A percentile compares a stretch with the other conserved stretches of the same genome.
phyloP scores from a whole-genome alignment of 2,113 vertebrate species.

The Proteles cristata region DNA sequence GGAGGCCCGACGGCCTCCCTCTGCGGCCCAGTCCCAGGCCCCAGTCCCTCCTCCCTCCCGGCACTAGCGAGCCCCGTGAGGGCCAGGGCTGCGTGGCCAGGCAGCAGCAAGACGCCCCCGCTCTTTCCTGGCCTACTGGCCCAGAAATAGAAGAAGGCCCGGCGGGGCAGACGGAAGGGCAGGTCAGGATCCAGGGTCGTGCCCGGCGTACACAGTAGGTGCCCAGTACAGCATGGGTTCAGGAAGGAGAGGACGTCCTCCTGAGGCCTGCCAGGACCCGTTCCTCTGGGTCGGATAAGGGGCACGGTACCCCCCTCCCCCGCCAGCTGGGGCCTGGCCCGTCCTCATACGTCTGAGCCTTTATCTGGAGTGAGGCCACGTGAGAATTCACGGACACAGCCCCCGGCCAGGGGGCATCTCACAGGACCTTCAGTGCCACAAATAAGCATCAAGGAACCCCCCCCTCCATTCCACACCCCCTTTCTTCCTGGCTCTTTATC shows the following conservation, averaged over 20 bases:
- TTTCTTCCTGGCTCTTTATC: background rate
- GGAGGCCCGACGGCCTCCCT: background rate
- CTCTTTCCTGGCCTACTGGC: background rate
- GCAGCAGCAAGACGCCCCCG: background rate
- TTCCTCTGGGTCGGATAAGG: background rate
- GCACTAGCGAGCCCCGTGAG: background rate
- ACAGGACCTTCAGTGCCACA: conserved; percentile 80
- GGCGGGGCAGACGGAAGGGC: background rate
- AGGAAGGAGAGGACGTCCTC: background rate
- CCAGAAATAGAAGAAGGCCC: background rate
- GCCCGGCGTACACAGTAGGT: background rate
- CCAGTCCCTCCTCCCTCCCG: background rate
- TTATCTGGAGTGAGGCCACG: conserved; percentile 15
- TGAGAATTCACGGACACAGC: background rate
- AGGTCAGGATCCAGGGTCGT: background rate
- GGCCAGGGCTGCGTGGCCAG: background rate
- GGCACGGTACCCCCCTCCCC: background rate
- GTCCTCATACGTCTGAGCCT: background rate
- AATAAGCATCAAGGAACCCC: conserved; percentile 23
- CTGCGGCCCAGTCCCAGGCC: background rate
- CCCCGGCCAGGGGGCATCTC: background rate
- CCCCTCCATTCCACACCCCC: background rate
- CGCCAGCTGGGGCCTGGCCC: background rate
- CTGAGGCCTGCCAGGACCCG: background rate
- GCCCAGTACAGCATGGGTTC: fast-evolving